Percentiles rank a stretch among this genome's conserved stretches.
phyloP scores from a whole-genome alignment of 2,797 vertebrate species.

The Syngnathus rostellatus region DNA sequence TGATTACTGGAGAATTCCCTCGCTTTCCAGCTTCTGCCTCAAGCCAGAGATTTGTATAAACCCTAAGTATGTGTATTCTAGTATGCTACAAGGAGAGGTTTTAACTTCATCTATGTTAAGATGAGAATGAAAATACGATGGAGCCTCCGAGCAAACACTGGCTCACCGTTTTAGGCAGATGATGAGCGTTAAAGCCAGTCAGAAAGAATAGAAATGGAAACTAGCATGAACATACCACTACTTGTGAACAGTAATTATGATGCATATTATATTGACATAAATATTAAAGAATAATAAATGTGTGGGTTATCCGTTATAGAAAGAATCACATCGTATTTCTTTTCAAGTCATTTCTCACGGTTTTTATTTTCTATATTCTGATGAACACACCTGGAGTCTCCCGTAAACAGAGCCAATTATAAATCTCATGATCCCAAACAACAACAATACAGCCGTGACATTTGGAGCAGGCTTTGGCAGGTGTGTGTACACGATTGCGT shows the following conservation, averaged over 20 bases:
- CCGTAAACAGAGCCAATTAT: slow-evolving; percentile 61
- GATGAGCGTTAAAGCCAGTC: too few species aligned
- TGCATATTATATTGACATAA: not conserved
- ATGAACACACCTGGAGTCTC: slow-evolving; percentile 22
- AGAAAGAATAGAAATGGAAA: not conserved
- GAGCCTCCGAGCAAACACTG: not conserved
- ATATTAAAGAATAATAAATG: too few species aligned
- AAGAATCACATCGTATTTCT: not conserved
- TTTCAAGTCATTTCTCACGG: slow-evolving; percentile 9
- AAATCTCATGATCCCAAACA: slow-evolving; percentile 66
- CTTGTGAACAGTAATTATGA: not conserved
- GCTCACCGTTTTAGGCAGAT: not conserved
- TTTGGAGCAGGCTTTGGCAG: slow-evolving; percentile 52
- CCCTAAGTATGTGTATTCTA: slow-evolving; percentile 22
- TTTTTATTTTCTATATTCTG: slow-evolving; percentile 9
- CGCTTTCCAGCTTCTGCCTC: slow-evolving; percentile 30
- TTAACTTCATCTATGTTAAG: not conserved
- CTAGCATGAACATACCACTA: not conserved
- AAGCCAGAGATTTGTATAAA: slow-evolving; percentile 32
- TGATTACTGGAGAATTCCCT: slow-evolving; percentile 49
- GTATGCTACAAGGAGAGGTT: slow-evolving; percentile 1
- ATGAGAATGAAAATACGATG: not conserved
- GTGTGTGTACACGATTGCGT: slow-evolving; percentile 42
- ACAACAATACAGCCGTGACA: slow-evolving; percentile 39
- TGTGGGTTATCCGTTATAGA: too few species aligned